Base-by-base conservation (phyloP, 2,797 vertebrate genomes). In the Champsocephalus esox region DNA sequence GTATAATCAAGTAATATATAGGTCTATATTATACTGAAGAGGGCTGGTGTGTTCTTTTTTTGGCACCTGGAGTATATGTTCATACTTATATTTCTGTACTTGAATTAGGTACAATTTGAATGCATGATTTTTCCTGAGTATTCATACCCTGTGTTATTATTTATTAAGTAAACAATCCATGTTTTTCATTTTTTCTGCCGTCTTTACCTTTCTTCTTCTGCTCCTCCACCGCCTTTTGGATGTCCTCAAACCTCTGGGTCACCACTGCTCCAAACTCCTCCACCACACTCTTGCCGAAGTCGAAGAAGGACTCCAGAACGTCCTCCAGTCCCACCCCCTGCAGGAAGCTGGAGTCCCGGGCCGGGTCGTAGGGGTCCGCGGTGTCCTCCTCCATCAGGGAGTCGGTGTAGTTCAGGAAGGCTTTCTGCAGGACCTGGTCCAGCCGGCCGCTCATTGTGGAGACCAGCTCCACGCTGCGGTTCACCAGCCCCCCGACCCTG, bases 271-370 rank as follows among this genome's bases (percentile, higher is more conserved):
- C 94, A 66, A 98, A 94, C 59, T 95, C 95, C 73, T 96, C 94
- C 45, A 96, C 93, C 87, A 98, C 79, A 0, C 93, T 96, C 80
- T 87, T 95, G 6, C 96, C 95, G 70, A 98, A 97, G 81, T 97
- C 96, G 71, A 94, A 94, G 90, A 97, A 94, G 57, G 80, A 89
- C 75, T 96, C 96, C 71, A 99, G 79, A 83, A 97, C 94, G 57
- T 93, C 89, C 0, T 96, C 93, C 71, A 96, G 54, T 1, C 93
- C 94, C 92, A 96, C 94, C 0, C 93, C 95, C 81, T 94, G 95
- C 79, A 94, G 74, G 80, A 93, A 89, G 69, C 93, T 81, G 0
- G 88, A 90, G 16, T 88, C 94, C 24, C 82, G 81, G 14, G 70
- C 86, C 12, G 92, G 89, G 89, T 84, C 24, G 80, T 75, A 88